Conservation (phyloP, 2,797 vertebrate genomes). For the Darevskia mixta region DNA sequence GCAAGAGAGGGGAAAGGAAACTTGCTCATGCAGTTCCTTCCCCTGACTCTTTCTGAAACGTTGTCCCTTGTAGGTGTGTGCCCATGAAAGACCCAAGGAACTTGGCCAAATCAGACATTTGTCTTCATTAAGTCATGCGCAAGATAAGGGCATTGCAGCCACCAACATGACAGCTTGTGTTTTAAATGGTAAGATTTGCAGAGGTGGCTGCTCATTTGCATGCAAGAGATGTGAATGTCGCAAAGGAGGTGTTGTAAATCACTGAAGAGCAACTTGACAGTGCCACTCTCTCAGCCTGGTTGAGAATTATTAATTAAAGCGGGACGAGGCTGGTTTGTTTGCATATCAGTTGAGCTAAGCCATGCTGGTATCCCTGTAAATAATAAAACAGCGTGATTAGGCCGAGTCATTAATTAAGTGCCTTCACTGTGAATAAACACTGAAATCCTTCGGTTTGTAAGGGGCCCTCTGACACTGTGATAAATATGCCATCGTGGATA, state of each 20-base stretch:
- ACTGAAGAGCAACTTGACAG: conserved; percentile 71
- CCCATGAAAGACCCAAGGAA: conserved; percentile 59
- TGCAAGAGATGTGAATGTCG: conserved; percentile 68
- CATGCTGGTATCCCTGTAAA: conserved; percentile 78
- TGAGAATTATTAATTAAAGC: conserved; percentile 81
- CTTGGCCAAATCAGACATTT: conserved; percentile 55
- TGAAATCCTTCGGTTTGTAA: conserved; percentile 69
- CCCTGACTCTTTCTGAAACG: conserved; percentile 46
- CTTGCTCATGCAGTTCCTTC: conserved; percentile 7
- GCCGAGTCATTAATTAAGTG: conserved; percentile 83
- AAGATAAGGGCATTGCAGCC: conserved; percentile 71
- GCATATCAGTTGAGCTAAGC: conserved; percentile 77
- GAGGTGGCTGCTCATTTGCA: conserved; percentile 76
- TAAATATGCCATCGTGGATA: conserved; percentile 73
- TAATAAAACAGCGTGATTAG: conserved; percentile 81
- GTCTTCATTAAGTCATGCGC: conserved; percentile 74
- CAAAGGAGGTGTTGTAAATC: conserved; percentile 74
- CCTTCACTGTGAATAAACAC: conserved; percentile 80
- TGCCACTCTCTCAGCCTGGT: conserved; percentile 68
- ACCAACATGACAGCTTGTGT: conserved; percentile 57
- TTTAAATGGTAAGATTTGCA: conserved; percentile 65
- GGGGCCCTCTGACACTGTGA: conserved; percentile 67
- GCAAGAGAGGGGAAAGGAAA: neutral
- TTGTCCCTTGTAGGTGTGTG: conserved; percentile 28
- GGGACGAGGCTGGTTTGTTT: conserved; percentile 78